phyloP scores from a whole-genome alignment of 2,113 vertebrate genomes.

The Mastomys natalensis region DNA sequence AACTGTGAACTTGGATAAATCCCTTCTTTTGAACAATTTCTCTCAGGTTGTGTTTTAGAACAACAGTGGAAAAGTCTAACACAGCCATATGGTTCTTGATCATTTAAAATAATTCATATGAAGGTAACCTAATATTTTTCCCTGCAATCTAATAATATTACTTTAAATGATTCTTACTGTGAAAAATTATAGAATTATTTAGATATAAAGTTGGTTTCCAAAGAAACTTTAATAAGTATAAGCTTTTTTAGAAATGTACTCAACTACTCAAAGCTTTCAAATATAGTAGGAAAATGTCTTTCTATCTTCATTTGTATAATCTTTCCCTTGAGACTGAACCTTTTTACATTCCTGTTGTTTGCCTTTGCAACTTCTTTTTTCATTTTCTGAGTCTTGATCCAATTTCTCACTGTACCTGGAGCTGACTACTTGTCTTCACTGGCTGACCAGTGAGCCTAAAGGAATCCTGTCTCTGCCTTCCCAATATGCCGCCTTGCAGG shows the following conservation, averaged over 20 bases:
- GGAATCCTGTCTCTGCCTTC: neutral
- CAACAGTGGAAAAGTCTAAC: neutral
- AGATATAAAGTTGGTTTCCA: neutral
- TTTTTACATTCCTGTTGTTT: neutral
- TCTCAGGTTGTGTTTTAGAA: neutral
- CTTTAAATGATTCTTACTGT: neutral
- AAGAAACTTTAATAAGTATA: neutral
- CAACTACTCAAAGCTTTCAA: neutral
- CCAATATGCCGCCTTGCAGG: neutral
- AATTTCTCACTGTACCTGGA: neutral
- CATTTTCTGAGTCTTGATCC: neutral
- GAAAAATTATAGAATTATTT: slow-evolving; percentile 33
- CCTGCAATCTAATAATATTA: neutral
- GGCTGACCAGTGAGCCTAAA: neutral
- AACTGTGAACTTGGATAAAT: neutral
- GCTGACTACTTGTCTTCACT: neutral
- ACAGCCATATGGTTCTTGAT: neutral
- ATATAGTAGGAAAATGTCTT: neutral
- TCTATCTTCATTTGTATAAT: no score
- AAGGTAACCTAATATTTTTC: neutral
- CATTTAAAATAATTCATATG: neutral
- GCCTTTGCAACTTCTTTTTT: neutral
- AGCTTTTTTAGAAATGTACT: neutral
- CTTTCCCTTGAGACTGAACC: neutral
- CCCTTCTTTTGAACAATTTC: neutral